phyloP scores from a whole-genome alignment of 2,888 invertebrate genomes.

The Agriotes lineatus region DNA sequence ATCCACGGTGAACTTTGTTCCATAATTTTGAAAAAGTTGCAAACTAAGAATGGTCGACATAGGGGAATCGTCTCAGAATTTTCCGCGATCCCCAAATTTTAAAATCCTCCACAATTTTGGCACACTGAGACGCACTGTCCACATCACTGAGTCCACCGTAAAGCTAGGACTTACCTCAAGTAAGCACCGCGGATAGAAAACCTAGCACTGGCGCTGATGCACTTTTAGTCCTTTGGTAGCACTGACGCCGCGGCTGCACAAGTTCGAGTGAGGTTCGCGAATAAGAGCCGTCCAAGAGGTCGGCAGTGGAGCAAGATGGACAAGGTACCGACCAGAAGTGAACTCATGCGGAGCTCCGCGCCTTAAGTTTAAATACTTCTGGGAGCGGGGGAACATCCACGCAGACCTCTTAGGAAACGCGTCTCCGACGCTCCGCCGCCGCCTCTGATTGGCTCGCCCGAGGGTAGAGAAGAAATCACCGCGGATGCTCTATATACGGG shows the following conservation, averaged over 20 bases:
- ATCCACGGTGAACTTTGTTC: too few species aligned
- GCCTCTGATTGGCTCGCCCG: constrained; percentile 61
- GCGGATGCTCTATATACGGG: constrained; percentile 46
- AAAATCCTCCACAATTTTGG: background rate
- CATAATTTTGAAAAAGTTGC: too few species aligned
- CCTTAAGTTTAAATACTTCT: constrained; percentile 73
- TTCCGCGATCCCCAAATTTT: too few species aligned
- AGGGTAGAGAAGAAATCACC: constrained; percentile 64
- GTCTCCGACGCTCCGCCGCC: constrained; percentile 72
- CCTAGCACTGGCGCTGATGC: constrained; percentile 25
- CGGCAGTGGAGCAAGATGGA: constrained; percentile 49
- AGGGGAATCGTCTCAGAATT: too few species aligned
- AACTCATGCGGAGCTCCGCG: constrained; percentile 72
- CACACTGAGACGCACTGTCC: too few species aligned
- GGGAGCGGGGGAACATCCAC: constrained; percentile 71
- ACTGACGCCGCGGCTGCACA: constrained; percentile 41
- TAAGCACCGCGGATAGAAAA: constrained; percentile 35
- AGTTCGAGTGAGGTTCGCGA: constrained; percentile 36
- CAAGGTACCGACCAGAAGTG: constrained; percentile 68
- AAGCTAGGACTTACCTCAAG: constrained; percentile 33
- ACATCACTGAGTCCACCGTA: constrained; percentile 34
- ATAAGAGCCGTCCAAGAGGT: constrained; percentile 43
- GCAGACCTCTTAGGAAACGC: constrained; percentile 74
- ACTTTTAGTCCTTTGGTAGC: constrained; percentile 37
- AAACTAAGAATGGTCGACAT: too few species aligned